Percentiles rank a stretch among this genome's conserved stretches.
These are phyloP conservation scores for Halocaridina rubra DNA, from an alignment of 2,888 invertebrate species.

Conservation along the genomic window DNA sequence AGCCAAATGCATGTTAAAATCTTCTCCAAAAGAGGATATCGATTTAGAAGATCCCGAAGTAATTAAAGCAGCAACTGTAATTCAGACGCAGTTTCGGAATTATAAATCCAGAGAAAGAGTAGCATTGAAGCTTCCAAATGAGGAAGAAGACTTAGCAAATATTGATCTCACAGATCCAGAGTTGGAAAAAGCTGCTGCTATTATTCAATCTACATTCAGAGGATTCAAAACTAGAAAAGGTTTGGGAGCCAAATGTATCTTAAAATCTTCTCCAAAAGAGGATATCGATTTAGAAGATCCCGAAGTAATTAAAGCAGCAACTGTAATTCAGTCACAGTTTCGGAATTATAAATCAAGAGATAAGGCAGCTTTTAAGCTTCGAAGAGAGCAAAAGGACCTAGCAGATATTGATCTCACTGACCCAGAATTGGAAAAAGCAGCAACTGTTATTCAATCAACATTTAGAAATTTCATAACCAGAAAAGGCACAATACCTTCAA, in stretches of 20 bases:
- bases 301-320: not conserved
- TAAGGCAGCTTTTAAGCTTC: not conserved
- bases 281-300: not conserved
- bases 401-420: slow-evolving; percentile 15
- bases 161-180: slow-evolving; percentile 3
- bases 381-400: not conserved
- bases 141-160: not conserved
- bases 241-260: not conserved
- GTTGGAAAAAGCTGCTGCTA: not conserved
- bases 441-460: not conserved
- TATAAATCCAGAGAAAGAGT: not conserved
- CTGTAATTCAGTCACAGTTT: no score
- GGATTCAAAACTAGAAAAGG: not conserved
- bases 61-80: not conserved
- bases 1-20: no score
- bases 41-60: not conserved
- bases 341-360: not conserved
- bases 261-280: not conserved
- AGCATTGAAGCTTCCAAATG: not conserved
- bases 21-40: not conserved
- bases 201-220: not conserved
- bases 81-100: not conserved
- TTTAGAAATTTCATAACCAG: not conserved
- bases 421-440: slow-evolving; percentile 4
- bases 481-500: not conserved